Percentiles rank a stretch among this genome's conserved stretches.
Conservation (phyloP, 2,113 vertebrate genomes). For the Rynchops niger region DNA sequence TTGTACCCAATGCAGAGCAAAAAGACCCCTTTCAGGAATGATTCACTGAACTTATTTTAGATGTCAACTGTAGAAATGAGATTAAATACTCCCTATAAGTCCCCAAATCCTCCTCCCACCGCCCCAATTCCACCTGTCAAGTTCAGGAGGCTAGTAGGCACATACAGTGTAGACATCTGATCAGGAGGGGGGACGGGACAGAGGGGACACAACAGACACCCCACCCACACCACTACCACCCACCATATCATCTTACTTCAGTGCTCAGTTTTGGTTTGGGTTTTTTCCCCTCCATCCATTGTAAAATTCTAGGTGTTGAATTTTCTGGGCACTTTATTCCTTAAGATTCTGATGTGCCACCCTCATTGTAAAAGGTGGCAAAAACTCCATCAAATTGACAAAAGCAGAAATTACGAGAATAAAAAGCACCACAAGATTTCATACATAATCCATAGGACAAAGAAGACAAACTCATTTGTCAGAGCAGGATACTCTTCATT, state of each 20-base stretch:
- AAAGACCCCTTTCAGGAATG: neutral
- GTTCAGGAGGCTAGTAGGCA: neutral
- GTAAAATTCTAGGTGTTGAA: neutral
- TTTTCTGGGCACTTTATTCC: neutral
- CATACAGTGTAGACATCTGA: neutral
- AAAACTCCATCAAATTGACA: neutral
- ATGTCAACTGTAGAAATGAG: neutral
- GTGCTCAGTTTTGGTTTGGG: neutral
- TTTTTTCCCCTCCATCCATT: neutral
- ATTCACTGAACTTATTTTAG: slow-evolving; percentile 31
- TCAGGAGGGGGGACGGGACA: fast-evolving
- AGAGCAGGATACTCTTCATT: neutral
- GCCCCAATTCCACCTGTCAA: neutral
- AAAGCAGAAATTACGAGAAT: neutral
- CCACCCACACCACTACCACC: neutral
- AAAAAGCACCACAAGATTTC: neutral
- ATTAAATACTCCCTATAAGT: neutral
- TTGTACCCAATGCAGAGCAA: neutral
- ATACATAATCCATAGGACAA: neutral
- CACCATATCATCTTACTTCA: neutral
- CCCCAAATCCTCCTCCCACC: neutral
- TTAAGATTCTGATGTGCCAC: neutral
- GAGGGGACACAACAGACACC: neutral
- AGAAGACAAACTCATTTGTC: neutral
- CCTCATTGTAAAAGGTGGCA: neutral